These are phyloP conservation scores for Saccopteryx bilineata DNA, from an alignment of 2,113 vertebrate genomes.

Conservation along the genomic window DNA sequence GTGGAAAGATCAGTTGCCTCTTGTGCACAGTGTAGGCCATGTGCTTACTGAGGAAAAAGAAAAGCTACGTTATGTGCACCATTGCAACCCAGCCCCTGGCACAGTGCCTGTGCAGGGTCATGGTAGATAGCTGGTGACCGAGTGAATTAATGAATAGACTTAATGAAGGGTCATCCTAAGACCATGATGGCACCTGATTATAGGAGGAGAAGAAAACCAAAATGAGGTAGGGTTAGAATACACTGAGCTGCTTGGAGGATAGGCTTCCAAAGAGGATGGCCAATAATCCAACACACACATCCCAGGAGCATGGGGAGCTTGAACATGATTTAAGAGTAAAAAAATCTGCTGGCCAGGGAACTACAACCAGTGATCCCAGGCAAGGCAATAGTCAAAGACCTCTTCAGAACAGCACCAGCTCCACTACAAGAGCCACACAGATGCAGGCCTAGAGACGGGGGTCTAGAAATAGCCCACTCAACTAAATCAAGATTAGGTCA, in stretches of 20 bases:
- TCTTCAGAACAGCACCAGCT: background rate
- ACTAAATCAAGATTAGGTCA: background rate
- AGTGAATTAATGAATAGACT: background rate
- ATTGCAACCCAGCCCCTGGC: background rate
- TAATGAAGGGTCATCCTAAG: background rate
- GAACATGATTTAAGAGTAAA: background rate
- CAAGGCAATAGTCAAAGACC: background rate
- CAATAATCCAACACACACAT: background rate
- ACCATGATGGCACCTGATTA: background rate
- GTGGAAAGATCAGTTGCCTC: background rate
- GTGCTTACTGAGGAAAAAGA: conserved; percentile 7
- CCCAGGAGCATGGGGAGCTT: background rate
- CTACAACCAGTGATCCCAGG: background rate
- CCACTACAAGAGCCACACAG: background rate
- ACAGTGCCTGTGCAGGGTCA: background rate
- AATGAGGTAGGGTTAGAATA: background rate
- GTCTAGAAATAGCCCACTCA: background rate
- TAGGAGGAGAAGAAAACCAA: background rate
- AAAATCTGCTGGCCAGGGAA: background rate
- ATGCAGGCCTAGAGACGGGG: background rate
- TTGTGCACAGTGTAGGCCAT: background rate
- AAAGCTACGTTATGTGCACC: background rate
- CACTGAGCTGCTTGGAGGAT: background rate
- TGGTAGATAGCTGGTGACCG: background rate
- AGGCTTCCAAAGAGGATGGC: background rate